These are phyloP conservation scores for Patella pellucida DNA, from an alignment of 2,888 invertebrate species.

Conservation along the genomic window DNA sequence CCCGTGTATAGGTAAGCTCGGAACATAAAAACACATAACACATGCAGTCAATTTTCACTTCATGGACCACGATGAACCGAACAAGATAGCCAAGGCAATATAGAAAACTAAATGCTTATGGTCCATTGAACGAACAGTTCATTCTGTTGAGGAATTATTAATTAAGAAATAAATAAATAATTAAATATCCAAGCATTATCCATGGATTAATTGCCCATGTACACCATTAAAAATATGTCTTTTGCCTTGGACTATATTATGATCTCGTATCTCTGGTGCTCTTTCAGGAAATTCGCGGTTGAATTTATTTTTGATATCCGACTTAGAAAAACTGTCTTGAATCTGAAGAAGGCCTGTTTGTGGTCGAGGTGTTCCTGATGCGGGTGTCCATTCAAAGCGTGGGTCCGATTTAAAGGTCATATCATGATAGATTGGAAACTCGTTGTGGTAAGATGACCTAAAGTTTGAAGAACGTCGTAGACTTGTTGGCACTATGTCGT, in stretches of 20 bases:
- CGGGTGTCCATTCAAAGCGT: conserved; percentile 61
- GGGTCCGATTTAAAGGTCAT: conserved; percentile 56
- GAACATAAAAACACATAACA: too few relatives aligned
- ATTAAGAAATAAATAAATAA: too few relatives aligned
- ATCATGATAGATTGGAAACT: conserved; percentile 52
- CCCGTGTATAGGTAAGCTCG: too few relatives aligned
- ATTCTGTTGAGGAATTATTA: too few relatives aligned
- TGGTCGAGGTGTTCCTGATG: conserved; percentile 57
- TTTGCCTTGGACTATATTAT: conserved; percentile 57
- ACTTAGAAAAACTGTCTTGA: conserved; percentile 65
- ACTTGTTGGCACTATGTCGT: conserved; percentile 55
- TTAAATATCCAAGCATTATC: conserved; percentile 34
- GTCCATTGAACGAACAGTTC: too few relatives aligned
- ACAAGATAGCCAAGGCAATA: too few relatives aligned
- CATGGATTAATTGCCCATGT: conserved; percentile 63
- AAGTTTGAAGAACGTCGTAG: conserved; percentile 41
- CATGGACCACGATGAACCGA: too few relatives aligned
- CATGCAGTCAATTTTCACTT: too few relatives aligned
- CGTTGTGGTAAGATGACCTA: conserved; percentile 50
- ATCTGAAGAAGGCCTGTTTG: conserved; percentile 58
- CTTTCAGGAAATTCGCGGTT: conserved; percentile 59
- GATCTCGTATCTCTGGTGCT: conserved; percentile 64
- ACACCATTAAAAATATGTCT: conserved; percentile 64
- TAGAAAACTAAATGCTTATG: too few relatives aligned
- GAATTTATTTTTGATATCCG: conserved; percentile 54